Percentiles rank a stretch among this genome's conserved stretches.
phyloP scores from a whole-genome alignment of 2,113 vertebrate genomes.

The Turdus rufiventris region DNA sequence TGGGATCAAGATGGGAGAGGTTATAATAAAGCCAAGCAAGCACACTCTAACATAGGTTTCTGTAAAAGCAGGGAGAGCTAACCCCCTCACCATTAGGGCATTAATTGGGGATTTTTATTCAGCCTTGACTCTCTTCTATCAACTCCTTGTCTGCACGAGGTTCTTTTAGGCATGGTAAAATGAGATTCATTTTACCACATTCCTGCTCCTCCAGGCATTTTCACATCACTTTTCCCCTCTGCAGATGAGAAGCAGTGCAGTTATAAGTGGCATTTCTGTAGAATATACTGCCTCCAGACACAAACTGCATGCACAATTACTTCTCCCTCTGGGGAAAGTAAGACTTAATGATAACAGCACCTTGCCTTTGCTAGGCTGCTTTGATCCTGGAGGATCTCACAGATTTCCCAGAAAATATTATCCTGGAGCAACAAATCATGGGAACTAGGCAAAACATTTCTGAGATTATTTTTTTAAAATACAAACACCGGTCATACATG shows the following conservation, averaged over 20 bases:
- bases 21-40: neutral
- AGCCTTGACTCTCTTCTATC: neutral
- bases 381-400: conserved; percentile 22
- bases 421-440: neutral
- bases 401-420: neutral
- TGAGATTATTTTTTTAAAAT: neutral
- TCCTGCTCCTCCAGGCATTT: conserved; percentile 25
- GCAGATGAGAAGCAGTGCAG: conserved; percentile 34
- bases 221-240: neutral
- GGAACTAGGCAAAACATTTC: neutral
- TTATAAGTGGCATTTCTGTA: neutral
- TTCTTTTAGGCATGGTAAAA: neutral
- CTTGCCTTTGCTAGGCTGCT: neutral
- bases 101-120: conserved; percentile 34
- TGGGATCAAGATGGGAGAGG: neutral
- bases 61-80: neutral
- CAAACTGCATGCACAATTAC: conserved; percentile 10
- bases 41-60: neutral
- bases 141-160: neutral
- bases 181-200: conserved; percentile 2
- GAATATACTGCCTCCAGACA: conserved; percentile 4
- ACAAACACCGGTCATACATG: neutral
- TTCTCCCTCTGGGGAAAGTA: neutral
- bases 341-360: neutral
- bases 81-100: neutral